Evolutionary conservation across 2,888 invertebrate genomes (phyloP).

Genomic region (Drosophila limbata): DNA sequence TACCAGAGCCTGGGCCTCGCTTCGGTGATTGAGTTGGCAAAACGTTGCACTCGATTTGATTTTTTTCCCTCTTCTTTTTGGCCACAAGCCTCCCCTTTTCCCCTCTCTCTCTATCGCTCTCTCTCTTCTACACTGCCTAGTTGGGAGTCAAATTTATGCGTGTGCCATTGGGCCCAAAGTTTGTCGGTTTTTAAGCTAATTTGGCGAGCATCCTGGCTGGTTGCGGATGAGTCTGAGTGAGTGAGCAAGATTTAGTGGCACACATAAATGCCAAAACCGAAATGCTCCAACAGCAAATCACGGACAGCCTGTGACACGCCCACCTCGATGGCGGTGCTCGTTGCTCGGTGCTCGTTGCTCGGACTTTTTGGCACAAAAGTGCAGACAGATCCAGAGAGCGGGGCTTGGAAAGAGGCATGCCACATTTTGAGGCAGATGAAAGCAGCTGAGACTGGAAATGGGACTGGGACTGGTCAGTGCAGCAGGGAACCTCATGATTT

Average conservation of each 20-base stretch:
- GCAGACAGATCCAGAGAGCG: slow-evolving; percentile 40
- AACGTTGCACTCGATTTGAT: slow-evolving; percentile 80
- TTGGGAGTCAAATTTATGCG: slow-evolving; percentile 65
- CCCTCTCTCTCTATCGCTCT: no score
- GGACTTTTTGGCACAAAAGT: slow-evolving; percentile 51
- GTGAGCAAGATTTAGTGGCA: slow-evolving; percentile 80
- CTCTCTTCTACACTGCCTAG: neutral
- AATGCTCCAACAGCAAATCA: slow-evolving; percentile 79
- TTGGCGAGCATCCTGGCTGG: slow-evolving; percentile 67
- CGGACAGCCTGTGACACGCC: slow-evolving; percentile 72
- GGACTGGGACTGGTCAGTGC: slow-evolving; percentile 55
- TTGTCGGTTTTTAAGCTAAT: slow-evolving; percentile 81
- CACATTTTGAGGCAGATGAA: neutral
- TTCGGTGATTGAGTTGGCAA: slow-evolving; percentile 83
- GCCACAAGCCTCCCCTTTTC: neutral
- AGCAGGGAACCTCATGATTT: slow-evolving; percentile 83
- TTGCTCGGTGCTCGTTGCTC: neutral
- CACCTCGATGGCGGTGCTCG: slow-evolving; percentile 51
- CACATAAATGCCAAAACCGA: slow-evolving; percentile 81
- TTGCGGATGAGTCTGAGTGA: slow-evolving; percentile 58
- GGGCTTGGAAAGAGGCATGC: neutral
- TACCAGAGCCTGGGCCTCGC: slow-evolving; percentile 69
- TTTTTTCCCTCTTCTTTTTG: slow-evolving; percentile 69
- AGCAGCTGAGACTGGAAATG: slow-evolving; percentile 14
- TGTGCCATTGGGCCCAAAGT: slow-evolving; percentile 63